Percentiles rank a stretch among this genome's conserved stretches.
These are phyloP conservation scores for Neuroscelio doddi DNA, from an alignment of 2,888 invertebrate species.

Conservation along the genomic window DNA sequence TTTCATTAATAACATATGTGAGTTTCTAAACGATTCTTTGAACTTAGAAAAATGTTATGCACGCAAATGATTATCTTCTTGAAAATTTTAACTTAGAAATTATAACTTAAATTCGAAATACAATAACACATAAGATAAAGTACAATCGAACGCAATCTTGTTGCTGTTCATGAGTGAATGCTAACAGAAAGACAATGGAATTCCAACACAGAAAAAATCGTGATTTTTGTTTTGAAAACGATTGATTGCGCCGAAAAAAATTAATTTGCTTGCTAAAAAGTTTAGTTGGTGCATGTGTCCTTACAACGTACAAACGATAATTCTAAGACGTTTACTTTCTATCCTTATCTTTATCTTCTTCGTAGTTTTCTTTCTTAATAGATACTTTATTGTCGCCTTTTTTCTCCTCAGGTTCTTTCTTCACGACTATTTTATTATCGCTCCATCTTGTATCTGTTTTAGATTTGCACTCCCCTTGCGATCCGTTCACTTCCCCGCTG, in stretches of 20 bases:
- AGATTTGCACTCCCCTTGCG: constrained; percentile 64
- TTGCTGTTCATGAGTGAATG: no score
- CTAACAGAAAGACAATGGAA: no score
- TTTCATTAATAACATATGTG: constrained; percentile 18
- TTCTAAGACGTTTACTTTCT: constrained; percentile 49
- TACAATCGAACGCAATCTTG: no score
- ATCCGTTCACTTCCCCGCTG: constrained; percentile 65
- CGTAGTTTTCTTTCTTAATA: constrained; percentile 56
- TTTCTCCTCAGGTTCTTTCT: constrained; percentile 63
- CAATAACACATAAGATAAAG: no score
- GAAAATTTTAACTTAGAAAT: neutral
- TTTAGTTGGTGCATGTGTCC: constrained; percentile 7
- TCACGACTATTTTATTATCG: constrained; percentile 63
- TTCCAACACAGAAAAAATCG: neutral
- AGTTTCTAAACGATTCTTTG: constrained; percentile 23
- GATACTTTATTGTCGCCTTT: constrained; percentile 62
- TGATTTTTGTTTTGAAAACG: no score
- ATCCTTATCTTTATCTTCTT: constrained; percentile 56
- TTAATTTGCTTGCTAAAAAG: constrained; percentile 2
- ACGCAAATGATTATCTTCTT: constrained; percentile 1
- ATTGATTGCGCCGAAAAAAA: neutral
- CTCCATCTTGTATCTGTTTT: constrained; percentile 69
- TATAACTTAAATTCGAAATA: no score
- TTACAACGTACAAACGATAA: constrained; percentile 14
- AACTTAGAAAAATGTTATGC: constrained; percentile 22